These are phyloP conservation scores for Cantharis rufa DNA, from an alignment of 2,888 invertebrate species.

Conservation along the genomic window DNA sequence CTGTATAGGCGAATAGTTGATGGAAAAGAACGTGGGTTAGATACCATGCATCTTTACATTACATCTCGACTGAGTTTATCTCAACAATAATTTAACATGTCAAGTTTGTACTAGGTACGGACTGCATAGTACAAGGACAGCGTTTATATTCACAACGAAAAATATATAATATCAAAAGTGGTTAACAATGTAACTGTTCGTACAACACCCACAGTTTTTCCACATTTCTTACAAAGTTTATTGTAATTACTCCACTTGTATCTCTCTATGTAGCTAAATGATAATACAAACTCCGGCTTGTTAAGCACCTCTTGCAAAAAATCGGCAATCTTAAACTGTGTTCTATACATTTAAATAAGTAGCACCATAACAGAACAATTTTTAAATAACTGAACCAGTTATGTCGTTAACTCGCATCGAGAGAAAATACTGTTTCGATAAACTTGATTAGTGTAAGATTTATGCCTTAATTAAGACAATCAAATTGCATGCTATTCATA, in stretches of 20 bases:
- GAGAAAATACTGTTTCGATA: not conserved
- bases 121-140: slow-evolving; percentile 49
- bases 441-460: not conserved
- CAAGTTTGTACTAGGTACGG: slow-evolving; percentile 53
- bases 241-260: slow-evolving; percentile 26
- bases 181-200: slow-evolving; percentile 49
- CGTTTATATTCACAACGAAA: slow-evolving; percentile 49
- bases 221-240: slow-evolving; percentile 34
- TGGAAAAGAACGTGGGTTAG: slow-evolving; percentile 55
- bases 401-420: not conserved
- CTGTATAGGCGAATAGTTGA: slow-evolving; percentile 41
- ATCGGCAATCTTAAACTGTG: not conserved
- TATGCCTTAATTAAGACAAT: not conserved
- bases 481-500: not conserved
- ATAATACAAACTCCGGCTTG: not conserved
- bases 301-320: not conserved
- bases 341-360: not conserved
- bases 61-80: slow-evolving; percentile 54
- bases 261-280: not conserved
- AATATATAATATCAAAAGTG: slow-evolving; percentile 50
- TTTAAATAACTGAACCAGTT: not conserved
- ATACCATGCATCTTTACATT: slow-evolving; percentile 54
- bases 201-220: slow-evolving; percentile 49
- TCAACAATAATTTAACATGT: slow-evolving; percentile 50
- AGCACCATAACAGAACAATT: not conserved